These are phyloP conservation scores for Ellobius talpinus DNA, from an alignment of 2,113 vertebrate species.

Conservation along the genomic window DNA sequence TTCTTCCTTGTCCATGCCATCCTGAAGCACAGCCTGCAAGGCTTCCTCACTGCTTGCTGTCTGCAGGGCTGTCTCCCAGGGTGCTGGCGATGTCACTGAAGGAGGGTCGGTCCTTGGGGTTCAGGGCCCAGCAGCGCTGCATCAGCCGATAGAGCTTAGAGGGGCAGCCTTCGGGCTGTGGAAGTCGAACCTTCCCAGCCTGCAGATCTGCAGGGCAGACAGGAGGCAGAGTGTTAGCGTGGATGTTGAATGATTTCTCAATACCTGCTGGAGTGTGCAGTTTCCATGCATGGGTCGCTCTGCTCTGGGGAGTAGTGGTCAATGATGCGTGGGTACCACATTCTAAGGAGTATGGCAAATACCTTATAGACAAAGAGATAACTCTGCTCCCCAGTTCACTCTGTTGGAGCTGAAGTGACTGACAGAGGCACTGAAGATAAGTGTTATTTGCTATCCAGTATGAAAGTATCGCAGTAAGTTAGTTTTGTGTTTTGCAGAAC, in stretches of 20 bases:
- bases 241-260: neutral
- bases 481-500: neutral
- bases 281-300: neutral
- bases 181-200: conserved; percentile 91
- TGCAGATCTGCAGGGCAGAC: conserved; percentile 89
- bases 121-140: conserved; percentile 95
- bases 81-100: conserved; percentile 93
- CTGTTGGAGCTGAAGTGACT: neutral
- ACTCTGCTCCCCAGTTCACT: neutral
- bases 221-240: neutral
- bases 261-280: neutral
- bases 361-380: neutral
- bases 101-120: conserved; percentile 96
- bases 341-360: neutral
- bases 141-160: conserved; percentile 95
- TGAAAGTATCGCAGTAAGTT: neutral
- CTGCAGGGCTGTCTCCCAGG: conserved; percentile 91
- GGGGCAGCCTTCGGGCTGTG: conserved; percentile 92
- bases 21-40: conserved; percentile 65
- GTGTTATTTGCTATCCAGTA: neutral
- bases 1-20: conserved; percentile 35
- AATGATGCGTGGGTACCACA: neutral
- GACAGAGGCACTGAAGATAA: neutral
- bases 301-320: neutral
- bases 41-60: conserved; percentile 94